A percentile compares a stretch with the other conserved stretches of the same genome.
These are phyloP conservation scores for Nomada goodeniana DNA, from an alignment of 2,888 invertebrate species.

Conservation along the genomic window DNA sequence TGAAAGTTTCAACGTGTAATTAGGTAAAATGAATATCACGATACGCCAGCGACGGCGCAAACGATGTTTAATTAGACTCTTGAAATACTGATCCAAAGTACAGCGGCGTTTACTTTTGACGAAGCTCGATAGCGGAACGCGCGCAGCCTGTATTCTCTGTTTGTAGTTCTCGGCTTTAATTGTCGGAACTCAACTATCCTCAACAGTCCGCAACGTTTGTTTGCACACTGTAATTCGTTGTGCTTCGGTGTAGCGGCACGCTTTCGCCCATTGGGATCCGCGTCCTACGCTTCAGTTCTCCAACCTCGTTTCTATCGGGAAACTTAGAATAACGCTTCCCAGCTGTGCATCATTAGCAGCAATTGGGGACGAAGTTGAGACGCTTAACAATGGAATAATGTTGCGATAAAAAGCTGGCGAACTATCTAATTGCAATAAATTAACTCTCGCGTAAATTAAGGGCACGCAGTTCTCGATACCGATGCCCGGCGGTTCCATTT, in stretches of 20 bases:
- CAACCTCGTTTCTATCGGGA: constrained; percentile 48
- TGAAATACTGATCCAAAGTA: too few relatives aligned
- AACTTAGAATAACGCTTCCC: constrained; percentile 48
- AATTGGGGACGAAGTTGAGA: constrained; percentile 26
- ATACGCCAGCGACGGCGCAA: too few relatives aligned
- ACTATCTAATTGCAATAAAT: too few relatives aligned
- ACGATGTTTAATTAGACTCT: too few relatives aligned
- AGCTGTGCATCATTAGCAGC: constrained; percentile 43
- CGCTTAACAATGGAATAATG: constrained; percentile 24
- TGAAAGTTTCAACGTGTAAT: too few relatives aligned
- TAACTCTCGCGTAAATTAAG: too few relatives aligned
- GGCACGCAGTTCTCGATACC: too few relatives aligned
- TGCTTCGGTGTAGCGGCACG: constrained; percentile 28
- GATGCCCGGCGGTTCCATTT: too few relatives aligned
- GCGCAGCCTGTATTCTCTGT: constrained; percentile 21
- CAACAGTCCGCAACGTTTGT: constrained; percentile 37
- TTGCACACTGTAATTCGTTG: constrained; percentile 47
- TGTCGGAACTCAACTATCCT: constrained; percentile 35
- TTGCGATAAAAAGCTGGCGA: background rate
- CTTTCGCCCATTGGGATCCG: constrained; percentile 46
- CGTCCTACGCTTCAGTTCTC: constrained; percentile 31
- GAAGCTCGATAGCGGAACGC: constrained; percentile 13
- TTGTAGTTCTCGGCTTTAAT: constrained; percentile 39
- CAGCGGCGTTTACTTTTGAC: constrained; percentile 6
- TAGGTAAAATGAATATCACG: too few relatives aligned